phyloP scores from a whole-genome alignment of 2,113 vertebrate genomes.

The Clarias macrocephalus region DNA sequence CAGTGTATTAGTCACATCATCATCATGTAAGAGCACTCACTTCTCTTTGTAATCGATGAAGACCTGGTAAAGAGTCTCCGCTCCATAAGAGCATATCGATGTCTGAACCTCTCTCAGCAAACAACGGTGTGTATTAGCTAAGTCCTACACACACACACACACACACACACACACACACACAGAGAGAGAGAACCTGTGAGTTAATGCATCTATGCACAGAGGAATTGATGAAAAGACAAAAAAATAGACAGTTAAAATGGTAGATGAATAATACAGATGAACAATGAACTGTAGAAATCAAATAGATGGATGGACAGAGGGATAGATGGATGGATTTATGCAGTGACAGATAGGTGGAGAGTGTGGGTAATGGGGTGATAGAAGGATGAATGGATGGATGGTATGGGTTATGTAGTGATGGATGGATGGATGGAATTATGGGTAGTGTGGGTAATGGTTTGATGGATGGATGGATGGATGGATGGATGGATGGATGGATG shows the following conservation, averaged over 20 bases:
- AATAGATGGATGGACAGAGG: too few species aligned
- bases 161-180: slow-evolving; percentile 41
- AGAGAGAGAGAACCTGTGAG: not conserved
- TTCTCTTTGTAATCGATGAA: slow-evolving; percentile 87
- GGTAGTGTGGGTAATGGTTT: not conserved
- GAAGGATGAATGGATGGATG: not conserved
- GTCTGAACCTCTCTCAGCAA: slow-evolving; percentile 77
- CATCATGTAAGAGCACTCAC: slow-evolving; percentile 59
- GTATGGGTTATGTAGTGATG: not conserved
- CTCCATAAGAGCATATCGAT: slow-evolving; percentile 64
- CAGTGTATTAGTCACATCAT: not conserved
- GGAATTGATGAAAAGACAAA: not conserved
- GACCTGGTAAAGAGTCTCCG: slow-evolving; percentile 77
- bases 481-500: not conserved
- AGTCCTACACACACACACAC: slow-evolving; percentile 71
- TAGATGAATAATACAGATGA: not conserved
- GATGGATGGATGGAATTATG: not conserved
- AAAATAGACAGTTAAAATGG: not conserved
- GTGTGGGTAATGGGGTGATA: not conserved
- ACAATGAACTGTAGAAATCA: too few species aligned
- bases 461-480: not conserved
- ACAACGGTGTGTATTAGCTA: slow-evolving; percentile 73
- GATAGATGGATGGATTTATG: too few species aligned
- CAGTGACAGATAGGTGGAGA: not conserved
- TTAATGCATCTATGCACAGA: not conserved